Conservation (phyloP, 2,113 vertebrate species). For the Jaculus jaculus region DNA sequence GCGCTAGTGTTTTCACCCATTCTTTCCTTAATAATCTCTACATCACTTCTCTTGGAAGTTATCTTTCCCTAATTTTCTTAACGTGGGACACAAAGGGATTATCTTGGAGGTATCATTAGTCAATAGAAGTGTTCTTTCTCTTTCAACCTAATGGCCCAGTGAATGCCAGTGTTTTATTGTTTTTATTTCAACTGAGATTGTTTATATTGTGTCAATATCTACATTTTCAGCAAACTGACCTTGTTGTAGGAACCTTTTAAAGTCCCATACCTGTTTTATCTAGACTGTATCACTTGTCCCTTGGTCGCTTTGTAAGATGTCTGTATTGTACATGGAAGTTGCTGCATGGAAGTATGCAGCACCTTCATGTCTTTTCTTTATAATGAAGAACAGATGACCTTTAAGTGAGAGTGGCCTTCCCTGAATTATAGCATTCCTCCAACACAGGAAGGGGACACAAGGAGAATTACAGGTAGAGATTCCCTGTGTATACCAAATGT, state of each 20-base stretch:
- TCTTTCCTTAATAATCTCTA: no score
- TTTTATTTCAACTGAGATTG: neutral
- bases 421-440: neutral
- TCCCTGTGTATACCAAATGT: neutral
- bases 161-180: neutral
- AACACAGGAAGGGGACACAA: neutral
- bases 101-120: constrained; percentile 41
- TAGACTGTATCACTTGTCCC: accelerated
- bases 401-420: neutral
- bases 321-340: neutral
- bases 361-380: neutral
- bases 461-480: neutral
- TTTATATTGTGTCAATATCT: neutral
- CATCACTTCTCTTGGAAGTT: neutral
- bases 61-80: neutral
- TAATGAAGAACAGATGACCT: neutral
- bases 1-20: no score
- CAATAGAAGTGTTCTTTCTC: neutral
- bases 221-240: neutral
- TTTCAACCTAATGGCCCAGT: constrained; percentile 58
- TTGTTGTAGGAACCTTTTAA: neutral
- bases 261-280: neutral
- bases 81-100: neutral
- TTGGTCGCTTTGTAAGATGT: neutral
- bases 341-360: neutral